Evolutionary conservation across 2,797 vertebrate genomes (phyloP), one percentile per base, ranked within the genome.

Genomic region (Petrocephalus schoutedeni): DNA sequence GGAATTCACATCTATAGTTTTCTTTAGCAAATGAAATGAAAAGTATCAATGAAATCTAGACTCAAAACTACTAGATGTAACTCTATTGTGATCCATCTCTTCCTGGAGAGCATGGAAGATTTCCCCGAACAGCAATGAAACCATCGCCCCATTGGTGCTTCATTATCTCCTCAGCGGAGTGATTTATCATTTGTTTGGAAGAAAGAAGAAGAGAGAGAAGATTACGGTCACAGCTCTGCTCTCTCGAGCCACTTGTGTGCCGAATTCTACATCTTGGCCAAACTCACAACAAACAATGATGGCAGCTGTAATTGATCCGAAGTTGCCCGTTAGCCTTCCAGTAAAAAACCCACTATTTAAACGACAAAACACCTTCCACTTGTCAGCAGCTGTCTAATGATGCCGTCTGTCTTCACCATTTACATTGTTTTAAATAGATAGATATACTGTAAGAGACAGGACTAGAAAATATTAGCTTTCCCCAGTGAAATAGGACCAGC

Each of bases 161-260:
- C 96, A 96, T 96, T 97, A 97, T 97, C 95, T 97, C 95, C 96
- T 96, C 94, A 96, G 95, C 93, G 95, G 96, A 97, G 96, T 96
- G 95, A 97, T 98, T 97, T 97, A 97, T 96, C 96, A 94, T 96
- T 97, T 96, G 95, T 95, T 95, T 95, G 93, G 92, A 93, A 95
- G 96, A 95, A 94, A 95, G 95, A 93, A 94, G 57, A 95, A 94
- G 92, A 96, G 92, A 88, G 95, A 95, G 94, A 95, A 97, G 96
- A 97, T 97, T 96, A 96, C 93, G 96, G 96, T 97, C 97, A 95
- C 94, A 94, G 93, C 93, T 92, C 91, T 92, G 95, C 92, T 92
- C 86, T 61, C 84, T 58, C 91, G 91, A 93, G 91, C 93, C 92
- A 95, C 95, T 92, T 89, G 91, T 89, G 89, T 92, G 89, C 93